A percentile compares a stretch with the other conserved stretches of the same genome.
phyloP scores from a whole-genome alignment of 1,140 invertebrate species.

The Pogonognathellus flavescens region DNA sequence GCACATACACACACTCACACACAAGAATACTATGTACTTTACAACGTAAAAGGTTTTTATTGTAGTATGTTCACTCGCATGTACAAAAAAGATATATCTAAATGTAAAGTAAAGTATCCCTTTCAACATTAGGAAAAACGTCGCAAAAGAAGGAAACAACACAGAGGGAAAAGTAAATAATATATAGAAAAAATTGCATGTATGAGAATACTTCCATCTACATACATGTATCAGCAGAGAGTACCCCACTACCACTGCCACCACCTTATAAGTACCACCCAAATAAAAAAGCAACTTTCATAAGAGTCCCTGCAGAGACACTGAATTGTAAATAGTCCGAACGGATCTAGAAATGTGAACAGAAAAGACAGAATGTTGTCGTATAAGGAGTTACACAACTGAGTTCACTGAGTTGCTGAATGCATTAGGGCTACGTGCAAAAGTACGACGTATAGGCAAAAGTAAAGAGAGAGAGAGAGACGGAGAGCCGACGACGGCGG shows the following conservation, averaged over 20 bases:
- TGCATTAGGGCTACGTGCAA: neutral
- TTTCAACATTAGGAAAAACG: slow-evolving; percentile 19
- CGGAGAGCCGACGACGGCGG: neutral
- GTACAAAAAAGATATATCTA: neutral
- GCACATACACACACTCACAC: too few species aligned
- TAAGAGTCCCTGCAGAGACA: slow-evolving; percentile 47
- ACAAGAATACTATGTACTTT: too few species aligned
- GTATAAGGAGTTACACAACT: neutral
- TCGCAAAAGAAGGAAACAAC: neutral
- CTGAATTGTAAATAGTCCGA: slow-evolving; percentile 36
- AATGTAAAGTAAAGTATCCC: slow-evolving; percentile 14
- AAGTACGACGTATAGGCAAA: neutral
- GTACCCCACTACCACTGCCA: neutral
- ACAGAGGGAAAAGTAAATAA: neutral
- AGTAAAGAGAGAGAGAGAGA: neutral
- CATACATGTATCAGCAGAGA: neutral
- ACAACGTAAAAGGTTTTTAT: too few species aligned
- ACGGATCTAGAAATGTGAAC: slow-evolving; percentile 1
- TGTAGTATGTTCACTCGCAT: too few species aligned
- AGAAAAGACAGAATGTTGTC: slow-evolving; percentile 25
- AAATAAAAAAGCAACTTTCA: slow-evolving; percentile 23
- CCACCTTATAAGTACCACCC: neutral
- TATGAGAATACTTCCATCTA: neutral
- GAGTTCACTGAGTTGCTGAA: slow-evolving; percentile 5
- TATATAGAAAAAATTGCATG: neutral